These are phyloP conservation scores for Monopis laevigella DNA, from an alignment of 2,888 invertebrate species.

Conservation along the genomic window DNA sequence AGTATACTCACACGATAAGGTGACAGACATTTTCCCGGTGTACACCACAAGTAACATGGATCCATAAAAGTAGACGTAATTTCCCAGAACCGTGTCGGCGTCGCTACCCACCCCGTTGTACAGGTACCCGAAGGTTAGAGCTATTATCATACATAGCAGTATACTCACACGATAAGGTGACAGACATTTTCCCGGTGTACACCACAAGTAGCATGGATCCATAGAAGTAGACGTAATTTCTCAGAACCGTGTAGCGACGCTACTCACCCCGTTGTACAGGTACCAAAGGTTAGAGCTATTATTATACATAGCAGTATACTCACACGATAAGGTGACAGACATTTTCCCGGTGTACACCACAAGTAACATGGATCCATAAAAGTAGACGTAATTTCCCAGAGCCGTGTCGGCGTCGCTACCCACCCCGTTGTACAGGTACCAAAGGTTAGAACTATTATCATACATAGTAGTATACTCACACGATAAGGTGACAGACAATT, in stretches of 20 bases:
- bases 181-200: slow-evolving; percentile 98
- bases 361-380: slow-evolving; percentile 89
- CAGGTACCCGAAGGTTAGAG: slow-evolving; percentile 88
- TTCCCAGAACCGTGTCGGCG: slow-evolving; percentile 85
- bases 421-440: slow-evolving; percentile 90
- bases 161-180: slow-evolving; percentile 93
- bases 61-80: slow-evolving; percentile 92
- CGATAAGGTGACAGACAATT: no score
- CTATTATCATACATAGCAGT: no score
- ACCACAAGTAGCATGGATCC: slow-evolving; percentile 89
- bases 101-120: slow-evolving; percentile 87
- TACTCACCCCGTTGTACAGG: slow-evolving; percentile 87
- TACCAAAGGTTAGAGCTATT: slow-evolving; percentile 91
- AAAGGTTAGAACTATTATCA: slow-evolving; percentile 85
- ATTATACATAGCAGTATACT: no score
- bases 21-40: slow-evolving; percentile 97
- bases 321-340: slow-evolving; percentile 94
- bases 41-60: slow-evolving; percentile 89
- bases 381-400: slow-evolving; percentile 88
- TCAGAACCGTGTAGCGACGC: slow-evolving; percentile 83
- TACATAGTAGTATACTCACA: no score
- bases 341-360: slow-evolving; percentile 97
- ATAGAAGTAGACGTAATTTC: slow-evolving; percentile 91
- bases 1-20: slow-evolving; percentile 93
- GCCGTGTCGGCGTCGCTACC: slow-evolving; percentile 86